Percentiles rank a stretch among this genome's conserved stretches.
Evolutionary conservation across 2,888 invertebrate species (phyloP).

Genomic region (Meganola albula): DNA sequence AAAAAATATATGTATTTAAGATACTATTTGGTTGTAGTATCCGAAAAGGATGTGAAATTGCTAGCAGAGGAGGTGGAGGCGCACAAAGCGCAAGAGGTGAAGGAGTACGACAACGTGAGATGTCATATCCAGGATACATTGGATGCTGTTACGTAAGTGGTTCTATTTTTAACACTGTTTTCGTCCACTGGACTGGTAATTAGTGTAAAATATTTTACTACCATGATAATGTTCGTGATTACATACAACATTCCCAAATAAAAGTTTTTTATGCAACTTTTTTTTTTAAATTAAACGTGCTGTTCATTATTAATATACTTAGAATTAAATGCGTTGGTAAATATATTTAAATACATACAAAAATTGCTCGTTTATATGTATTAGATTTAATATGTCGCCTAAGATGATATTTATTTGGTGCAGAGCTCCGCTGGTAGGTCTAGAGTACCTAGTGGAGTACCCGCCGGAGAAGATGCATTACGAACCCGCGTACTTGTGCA

Average conservation of each 20-base stretch:
- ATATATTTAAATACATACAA: too few relatives aligned
- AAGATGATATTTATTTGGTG: not conserved
- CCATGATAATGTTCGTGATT: too few relatives aligned
- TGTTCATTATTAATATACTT: too few relatives aligned
- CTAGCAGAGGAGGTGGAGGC: constrained; percentile 47
- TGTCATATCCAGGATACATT: constrained; percentile 59
- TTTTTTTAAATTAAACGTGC: too few relatives aligned
- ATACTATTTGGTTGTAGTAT: constrained; percentile 26
- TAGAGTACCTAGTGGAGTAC: constrained; percentile 88
- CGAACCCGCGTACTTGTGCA: constrained; percentile 86
- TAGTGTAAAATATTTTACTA: too few relatives aligned
- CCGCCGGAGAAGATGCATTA: constrained; percentile 79
- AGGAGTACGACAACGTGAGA: constrained; percentile 37
- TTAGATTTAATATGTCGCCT: not conserved
- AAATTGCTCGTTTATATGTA: too few relatives aligned
- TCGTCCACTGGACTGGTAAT: too few relatives aligned
- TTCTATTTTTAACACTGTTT: too few relatives aligned
- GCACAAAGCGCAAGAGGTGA: constrained; percentile 39
- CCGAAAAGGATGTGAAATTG: constrained; percentile 43
- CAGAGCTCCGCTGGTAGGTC: constrained; percentile 79
- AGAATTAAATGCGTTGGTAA: too few relatives aligned
- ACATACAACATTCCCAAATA: too few relatives aligned
- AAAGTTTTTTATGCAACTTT: too few relatives aligned
- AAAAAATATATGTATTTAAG: not conserved
- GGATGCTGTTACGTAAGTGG: constrained; percentile 54